Conservation (phyloP, 2,113 vertebrate genomes). For the Hiodon tergisus region DNA sequence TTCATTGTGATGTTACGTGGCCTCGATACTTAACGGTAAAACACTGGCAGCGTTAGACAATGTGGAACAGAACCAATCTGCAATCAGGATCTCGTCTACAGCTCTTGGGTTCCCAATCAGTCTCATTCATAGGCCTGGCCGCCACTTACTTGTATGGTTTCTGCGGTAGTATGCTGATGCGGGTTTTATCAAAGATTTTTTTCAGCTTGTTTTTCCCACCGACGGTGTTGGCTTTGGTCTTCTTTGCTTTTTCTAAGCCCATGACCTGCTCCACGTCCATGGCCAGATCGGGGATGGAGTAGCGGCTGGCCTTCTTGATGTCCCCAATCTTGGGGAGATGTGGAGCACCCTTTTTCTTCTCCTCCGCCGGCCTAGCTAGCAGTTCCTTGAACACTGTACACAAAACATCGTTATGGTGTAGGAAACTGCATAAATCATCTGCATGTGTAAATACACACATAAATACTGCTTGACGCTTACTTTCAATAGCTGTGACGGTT, state of each 20-base stretch:
- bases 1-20: not conserved
- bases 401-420: not conserved
- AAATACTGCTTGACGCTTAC: too few relatives aligned
- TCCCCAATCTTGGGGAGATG: conserved; percentile 97
- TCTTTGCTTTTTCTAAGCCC: conserved; percentile 92
- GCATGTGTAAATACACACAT: too few relatives aligned
- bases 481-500: too few relatives aligned
- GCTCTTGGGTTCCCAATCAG: not conserved
- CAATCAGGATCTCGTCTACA: not conserved
- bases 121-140: too few relatives aligned
- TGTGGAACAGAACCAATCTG: too few relatives aligned
- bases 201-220: conserved; percentile 94
- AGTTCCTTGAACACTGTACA: conserved; percentile 92
- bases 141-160: conserved; percentile 95
- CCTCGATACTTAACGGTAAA: too few relatives aligned
- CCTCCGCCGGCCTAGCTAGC: conserved; percentile 81
- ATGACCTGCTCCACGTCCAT: conserved; percentile 97
- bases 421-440: too few relatives aligned
- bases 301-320: conserved; percentile 93
- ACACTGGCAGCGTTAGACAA: too few relatives aligned
- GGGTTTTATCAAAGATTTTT: conserved; percentile 97
- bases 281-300: conserved; percentile 94
- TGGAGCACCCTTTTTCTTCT: conserved; percentile 87
- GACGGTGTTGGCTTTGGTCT: conserved; percentile 89
- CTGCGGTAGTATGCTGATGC: conserved; percentile 95